Conservation (phyloP, 2,888 invertebrate species). For the Synanthedon tipuliformis region DNA sequence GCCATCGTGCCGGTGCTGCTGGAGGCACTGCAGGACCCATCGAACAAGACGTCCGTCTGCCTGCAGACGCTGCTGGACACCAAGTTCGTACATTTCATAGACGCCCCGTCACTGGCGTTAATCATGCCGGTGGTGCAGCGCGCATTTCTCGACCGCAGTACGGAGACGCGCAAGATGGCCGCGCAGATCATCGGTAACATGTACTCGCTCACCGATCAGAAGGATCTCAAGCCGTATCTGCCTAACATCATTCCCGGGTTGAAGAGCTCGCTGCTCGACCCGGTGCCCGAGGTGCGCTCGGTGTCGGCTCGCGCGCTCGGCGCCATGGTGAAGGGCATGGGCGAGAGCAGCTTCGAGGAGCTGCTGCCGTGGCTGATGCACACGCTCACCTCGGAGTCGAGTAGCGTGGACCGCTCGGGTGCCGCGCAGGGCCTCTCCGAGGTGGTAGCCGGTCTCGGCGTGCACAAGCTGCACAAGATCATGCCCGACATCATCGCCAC, state of each 20-base stretch:
- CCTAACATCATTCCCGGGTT: constrained; percentile 96
- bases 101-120: constrained; percentile 96
- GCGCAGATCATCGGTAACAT: constrained; percentile 99
- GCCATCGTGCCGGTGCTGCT: constrained; percentile 89
- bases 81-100: constrained; percentile 99
- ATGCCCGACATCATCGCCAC: constrained; percentile 98
- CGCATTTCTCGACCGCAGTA: constrained; percentile 97
- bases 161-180: constrained; percentile 98
- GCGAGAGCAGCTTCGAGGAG: constrained; percentile 95
- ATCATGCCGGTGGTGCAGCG: constrained; percentile 99
- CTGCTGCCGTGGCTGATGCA: constrained; percentile 98
- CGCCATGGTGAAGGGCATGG: constrained; percentile 98
- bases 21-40: constrained; percentile 95
- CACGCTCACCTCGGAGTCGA: constrained; percentile 93
- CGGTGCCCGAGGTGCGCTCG: constrained; percentile 96
- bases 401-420: constrained; percentile 95
- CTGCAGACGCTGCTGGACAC: constrained; percentile 94
- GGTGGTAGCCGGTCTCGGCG: constrained; percentile 95
- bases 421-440: constrained; percentile 98
- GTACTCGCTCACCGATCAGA: constrained; percentile 99
- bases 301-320: constrained; percentile 97
- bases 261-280: constrained; percentile 95
- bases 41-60: constrained; percentile 92
- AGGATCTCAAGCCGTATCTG: constrained; percentile 96
- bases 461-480: constrained; percentile 92